Percentiles rank a stretch among this genome's conserved stretches.
These are phyloP conservation scores for Bacillus rossius DNA, from an alignment of 1,140 invertebrate species.

Conservation along the genomic window DNA sequence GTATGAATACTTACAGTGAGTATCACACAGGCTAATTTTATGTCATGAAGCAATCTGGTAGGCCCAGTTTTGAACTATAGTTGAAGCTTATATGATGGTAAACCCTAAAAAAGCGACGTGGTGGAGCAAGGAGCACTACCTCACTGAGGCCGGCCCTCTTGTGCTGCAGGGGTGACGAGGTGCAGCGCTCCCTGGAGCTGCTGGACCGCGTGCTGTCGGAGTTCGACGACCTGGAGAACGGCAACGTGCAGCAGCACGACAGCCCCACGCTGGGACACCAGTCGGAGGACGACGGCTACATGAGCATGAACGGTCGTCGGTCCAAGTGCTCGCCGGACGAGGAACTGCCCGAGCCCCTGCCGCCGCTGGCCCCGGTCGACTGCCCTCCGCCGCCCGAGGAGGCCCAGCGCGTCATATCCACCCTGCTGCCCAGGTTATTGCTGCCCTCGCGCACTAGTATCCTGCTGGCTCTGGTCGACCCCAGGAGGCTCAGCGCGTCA, in stretches of 20 bases:
- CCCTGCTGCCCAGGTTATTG: constrained; percentile 46
- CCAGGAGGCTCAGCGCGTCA: too few relatives aligned
- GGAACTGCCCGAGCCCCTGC: constrained; percentile 29
- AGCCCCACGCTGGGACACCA: constrained; percentile 70
- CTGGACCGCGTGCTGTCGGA: constrained; percentile 81
- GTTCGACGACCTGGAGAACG: constrained; percentile 71
- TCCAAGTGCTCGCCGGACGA: constrained; percentile 43
- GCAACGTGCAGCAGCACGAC: constrained; percentile 56
- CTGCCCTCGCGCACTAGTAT: too few relatives aligned
- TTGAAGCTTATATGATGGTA: not conserved
- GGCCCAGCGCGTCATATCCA: constrained; percentile 65
- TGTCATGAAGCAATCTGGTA: too few relatives aligned
- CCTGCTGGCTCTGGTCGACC: too few relatives aligned
- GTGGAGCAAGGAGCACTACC: not conserved
- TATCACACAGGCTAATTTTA: too few relatives aligned
- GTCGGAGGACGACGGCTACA: constrained; percentile 83
- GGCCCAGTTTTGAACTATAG: not conserved
- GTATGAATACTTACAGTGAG: too few relatives aligned
- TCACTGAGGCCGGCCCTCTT: constrained; percentile 15
- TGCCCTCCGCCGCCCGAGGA: constrained; percentile 67
- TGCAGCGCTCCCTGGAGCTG: constrained; percentile 75
- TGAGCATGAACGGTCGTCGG: constrained; percentile 82
- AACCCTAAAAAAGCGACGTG: not conserved
- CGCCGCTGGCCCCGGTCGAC: constrained; percentile 38
- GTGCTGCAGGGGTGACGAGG: constrained; percentile 70